Base-by-base conservation (phyloP, 1,140 invertebrate genomes). In the Zaprionus kolodkinae region DNA sequence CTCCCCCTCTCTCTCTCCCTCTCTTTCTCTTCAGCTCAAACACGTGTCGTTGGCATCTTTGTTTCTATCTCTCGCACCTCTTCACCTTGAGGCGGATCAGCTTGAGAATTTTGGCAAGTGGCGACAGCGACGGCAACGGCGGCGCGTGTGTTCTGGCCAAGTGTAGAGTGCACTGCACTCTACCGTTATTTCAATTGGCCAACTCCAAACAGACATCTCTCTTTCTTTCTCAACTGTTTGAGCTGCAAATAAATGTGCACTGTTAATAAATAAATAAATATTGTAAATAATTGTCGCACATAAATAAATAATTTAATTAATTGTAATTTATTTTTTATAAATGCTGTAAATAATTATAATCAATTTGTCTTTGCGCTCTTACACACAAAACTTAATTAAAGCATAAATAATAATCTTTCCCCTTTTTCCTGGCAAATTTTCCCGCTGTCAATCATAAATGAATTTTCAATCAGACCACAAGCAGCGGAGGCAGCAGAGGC, bases 401-500 rank as follows among this genome's bases (percentile, higher is more conserved):
- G n/a, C 7, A 43, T 43, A 43, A n/a, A 6, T 21, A 21, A 21
- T 21, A 21, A 21, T 1, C 21, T 21, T 21, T 21, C 2, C 21
- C 15, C 9, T 45, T 43, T 45, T 45, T 7, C 40, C 7, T n/a
- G 3, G n/a, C 40, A 45, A 15, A 15, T 15, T 45, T 45, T 15
- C n/a, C 40, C 40, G 40, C 40, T 45, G 40, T 45, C 40, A 45
- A 15, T 45, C 40, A 45, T 45, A 45, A 45, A 45, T 45, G 15
- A 15, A 45, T 45, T 45, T 45, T 45, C 40, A 45, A 45, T 45
- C 40, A 45, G 40, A 15, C 40, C 40, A 15, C 40, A 45, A 45
- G 15, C 40, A 15, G 40, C 40, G n/a, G 40, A n/a, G n/a, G n/a
- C n/a, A n/a, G n/a, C n/a, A n/a, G n/a, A n/a, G n/a, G n/a, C n/a